A percentile compares a stretch with the other conserved stretches of the same genome.
These are phyloP conservation scores for Delphinus delphis DNA, from an alignment of 2,113 vertebrate genomes.

Conservation along the genomic window DNA sequence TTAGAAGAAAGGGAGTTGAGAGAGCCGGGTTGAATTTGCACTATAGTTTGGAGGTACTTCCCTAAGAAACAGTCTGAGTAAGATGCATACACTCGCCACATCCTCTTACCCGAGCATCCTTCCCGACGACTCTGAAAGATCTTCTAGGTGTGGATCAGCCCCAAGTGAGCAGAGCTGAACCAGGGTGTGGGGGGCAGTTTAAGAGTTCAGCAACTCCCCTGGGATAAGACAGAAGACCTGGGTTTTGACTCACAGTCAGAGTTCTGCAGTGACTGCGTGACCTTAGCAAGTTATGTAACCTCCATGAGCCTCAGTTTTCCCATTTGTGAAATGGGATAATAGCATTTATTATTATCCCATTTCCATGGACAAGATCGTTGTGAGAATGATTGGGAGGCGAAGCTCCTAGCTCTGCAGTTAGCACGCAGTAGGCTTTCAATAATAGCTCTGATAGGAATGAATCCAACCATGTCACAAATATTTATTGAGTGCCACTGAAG, in stretches of 20 bases:
- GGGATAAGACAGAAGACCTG: not conserved
- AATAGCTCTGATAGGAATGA: too few species aligned
- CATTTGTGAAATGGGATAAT: not conserved
- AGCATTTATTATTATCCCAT: too few species aligned
- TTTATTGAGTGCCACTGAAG: not conserved
- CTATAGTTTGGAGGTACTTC: not conserved
- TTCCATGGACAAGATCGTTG: not conserved
- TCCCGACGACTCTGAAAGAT: not conserved
- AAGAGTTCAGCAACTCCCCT: not conserved
- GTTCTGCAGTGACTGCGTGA: rapidly evolving
- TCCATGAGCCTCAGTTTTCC: not conserved
- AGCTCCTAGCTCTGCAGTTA: not conserved
- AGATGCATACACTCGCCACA: too few species aligned
- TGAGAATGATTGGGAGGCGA: not conserved
- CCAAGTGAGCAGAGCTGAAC: not conserved
- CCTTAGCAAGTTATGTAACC: not conserved
- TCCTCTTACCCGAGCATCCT: not conserved
- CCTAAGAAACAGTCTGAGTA: not conserved
- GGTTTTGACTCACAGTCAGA: not conserved
- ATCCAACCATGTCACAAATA: not conserved
- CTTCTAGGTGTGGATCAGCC: not conserved
- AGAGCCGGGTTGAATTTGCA: not conserved
- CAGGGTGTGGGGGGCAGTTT: not conserved
- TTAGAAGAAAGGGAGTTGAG: not conserved
- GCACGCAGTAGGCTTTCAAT: not conserved